Conservation (phyloP, 2,888 invertebrate species). For the Entomobrya proxima region DNA sequence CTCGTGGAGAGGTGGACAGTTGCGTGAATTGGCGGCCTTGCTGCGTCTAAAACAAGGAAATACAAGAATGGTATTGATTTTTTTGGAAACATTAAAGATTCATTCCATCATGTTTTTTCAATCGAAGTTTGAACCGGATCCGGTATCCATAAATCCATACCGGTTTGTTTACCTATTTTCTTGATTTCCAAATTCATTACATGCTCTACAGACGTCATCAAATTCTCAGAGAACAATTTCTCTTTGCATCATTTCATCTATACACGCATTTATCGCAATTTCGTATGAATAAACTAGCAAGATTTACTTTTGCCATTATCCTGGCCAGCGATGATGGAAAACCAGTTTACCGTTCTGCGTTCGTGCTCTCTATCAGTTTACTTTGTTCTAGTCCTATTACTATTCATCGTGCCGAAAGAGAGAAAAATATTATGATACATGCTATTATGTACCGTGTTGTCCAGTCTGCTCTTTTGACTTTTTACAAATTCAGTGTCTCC, state of each 20-base stretch:
- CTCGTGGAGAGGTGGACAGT: constrained; percentile 65
- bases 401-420: too few relatives aligned
- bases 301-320: neutral
- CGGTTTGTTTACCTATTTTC: neutral
- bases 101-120: neutral
- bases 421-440: too few relatives aligned
- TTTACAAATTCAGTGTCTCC: too few relatives aligned
- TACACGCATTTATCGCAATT: neutral
- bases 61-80: neutral
- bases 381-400: too few relatives aligned
- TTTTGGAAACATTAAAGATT: neutral
- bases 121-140: constrained; percentile 38
- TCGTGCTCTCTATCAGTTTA: too few relatives aligned
- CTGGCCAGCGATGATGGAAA: too few relatives aligned
- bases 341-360: constrained; percentile 32
- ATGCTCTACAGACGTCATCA: constrained; percentile 3
- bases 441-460: too few relatives aligned
- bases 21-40: constrained; percentile 29
- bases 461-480: too few relatives aligned
- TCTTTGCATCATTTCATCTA: neutral
- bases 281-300: neutral
- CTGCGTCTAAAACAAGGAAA: constrained; percentile 29
- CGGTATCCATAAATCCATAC: neutral
- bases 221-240: neutral
- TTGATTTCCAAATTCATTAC: neutral